Evolutionary conservation across 2,888 invertebrate species (phyloP).

Genomic region (Agrypnus murinus): DNA sequence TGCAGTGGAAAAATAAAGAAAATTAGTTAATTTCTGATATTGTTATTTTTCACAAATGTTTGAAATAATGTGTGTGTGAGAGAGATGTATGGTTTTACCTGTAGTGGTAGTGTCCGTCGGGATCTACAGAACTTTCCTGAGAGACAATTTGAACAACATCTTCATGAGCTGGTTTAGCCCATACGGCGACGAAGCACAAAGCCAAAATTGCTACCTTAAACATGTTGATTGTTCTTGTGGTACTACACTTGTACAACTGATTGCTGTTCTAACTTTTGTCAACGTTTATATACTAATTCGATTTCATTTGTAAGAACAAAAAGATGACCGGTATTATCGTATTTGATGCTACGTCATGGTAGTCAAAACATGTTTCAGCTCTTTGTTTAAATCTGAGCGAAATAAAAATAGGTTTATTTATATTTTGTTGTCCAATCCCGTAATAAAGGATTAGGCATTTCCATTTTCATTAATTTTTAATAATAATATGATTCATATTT

Average conservation of each 20-base stretch:
- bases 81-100: constrained; percentile 66
- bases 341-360: constrained; percentile 34
- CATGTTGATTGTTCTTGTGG: constrained; percentile 71
- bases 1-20: constrained; percentile 58
- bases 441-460: too few species aligned
- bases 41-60: too few species aligned
- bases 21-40: too few species aligned
- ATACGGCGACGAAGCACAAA: constrained; percentile 38
- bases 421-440: neutral
- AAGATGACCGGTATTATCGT: constrained; percentile 39
- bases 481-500: too few species aligned
- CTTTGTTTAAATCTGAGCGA: neutral
- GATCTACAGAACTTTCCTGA: constrained; percentile 73
- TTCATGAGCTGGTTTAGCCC: constrained; percentile 30
- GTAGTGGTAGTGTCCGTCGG: constrained; percentile 74
- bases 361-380: constrained; percentile 32
- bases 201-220: constrained; percentile 67
- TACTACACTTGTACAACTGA: constrained; percentile 26
- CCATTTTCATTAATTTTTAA: too few species aligned
- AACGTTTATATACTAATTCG: constrained; percentile 38
- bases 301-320: constrained; percentile 30
- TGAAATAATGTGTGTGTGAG: too few species aligned
- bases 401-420: constrained; percentile 23
- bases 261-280: neutral
- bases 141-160: constrained; percentile 71